Percentiles rank a stretch among this genome's conserved stretches.
Evolutionary conservation across 64 coral and sea anemone genomes (phyloP).

Genomic region (Anthopleura sola): DNA sequence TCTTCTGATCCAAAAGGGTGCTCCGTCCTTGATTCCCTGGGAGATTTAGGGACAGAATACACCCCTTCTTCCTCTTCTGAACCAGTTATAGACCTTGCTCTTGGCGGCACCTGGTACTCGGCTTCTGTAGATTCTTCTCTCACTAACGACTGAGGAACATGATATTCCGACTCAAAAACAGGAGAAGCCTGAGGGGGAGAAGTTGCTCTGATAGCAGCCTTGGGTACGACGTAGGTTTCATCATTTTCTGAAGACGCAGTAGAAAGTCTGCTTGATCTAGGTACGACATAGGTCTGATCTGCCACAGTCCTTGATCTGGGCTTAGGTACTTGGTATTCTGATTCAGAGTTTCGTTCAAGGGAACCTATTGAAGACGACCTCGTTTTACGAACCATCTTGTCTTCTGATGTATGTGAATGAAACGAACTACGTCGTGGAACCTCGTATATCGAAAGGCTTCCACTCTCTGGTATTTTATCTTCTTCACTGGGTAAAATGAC

Average conservation of each 20-base stretch:
- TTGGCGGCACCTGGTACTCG: not conserved
- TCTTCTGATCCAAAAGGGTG: not conserved
- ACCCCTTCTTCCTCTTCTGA: not conserved
- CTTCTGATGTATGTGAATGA: not conserved
- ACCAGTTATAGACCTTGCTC: not conserved
- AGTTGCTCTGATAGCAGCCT: not conserved
- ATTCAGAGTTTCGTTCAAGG: not conserved
- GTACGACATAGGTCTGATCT: slow-evolving; percentile 1
- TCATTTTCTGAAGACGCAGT: not conserved
- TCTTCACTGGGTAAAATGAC: not conserved
- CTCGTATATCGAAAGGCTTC: not conserved
- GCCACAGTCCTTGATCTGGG: not conserved
- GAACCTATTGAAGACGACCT: not conserved
- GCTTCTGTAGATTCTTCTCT: not conserved
- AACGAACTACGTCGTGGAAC: slow-evolving; percentile 12
- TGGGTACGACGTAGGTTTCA: not conserved
- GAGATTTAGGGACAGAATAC: not conserved
- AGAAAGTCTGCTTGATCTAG: not conserved
- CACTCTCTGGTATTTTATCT: not conserved
- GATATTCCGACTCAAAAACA: slow-evolving; percentile 4
- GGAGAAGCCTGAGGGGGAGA: not conserved
- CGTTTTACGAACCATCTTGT: not conserved
- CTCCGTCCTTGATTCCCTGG: not conserved
- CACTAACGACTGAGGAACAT: not conserved
- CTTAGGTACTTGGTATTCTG: slow-evolving; percentile 1